Base-by-base conservation (phyloP, 2,888 invertebrate genomes). In the Tipula lateralis region DNA sequence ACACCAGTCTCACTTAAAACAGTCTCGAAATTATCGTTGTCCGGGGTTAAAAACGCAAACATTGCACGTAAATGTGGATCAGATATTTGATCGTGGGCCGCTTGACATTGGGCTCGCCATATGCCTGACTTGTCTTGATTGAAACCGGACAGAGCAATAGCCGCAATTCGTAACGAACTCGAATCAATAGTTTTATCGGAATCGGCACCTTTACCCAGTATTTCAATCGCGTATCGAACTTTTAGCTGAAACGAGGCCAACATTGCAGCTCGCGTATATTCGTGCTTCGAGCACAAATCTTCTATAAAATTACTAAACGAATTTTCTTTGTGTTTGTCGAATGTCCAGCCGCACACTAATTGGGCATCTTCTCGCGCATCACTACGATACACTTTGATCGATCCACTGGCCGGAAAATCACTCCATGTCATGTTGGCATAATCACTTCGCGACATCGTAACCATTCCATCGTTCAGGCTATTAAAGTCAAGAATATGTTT, bases 51-150 rank as follows among this genome's bases (percentile, higher is more conserved):
- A 91, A 98, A 98, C 83, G 95, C 94, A 91, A 98, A 97, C 89
- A 97, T 94, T 5, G 96, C 96, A 88, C 96, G 93, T 86, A 99
- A 92, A 91, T 98, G 97, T 0, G 98, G 95, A 92, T 97, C 96
- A n/a, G 93, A 92, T 84, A 98, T 92, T 88, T 96, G 95, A 24
- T 92, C 91, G 87, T 94, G 93, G n/a, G 96, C 94, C 80, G 91
- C 91, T 0, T 93, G 90, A 87, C 96, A 95, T 85, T 95, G 93
- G 90, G 93, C 94, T 85, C 93, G 93, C 96, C 95, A 98, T 88
- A 95, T 91, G 29, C 94, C 94, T 87, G 93, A 94, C 84, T 94
- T 94, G 88, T 97, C 96, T 87, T 96, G 96, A 84, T 95, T 95
- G 89, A 95, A 97, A n/a, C 97, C 95, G 82, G 95, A 94, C 39